Evolutionary conservation across 2,888 invertebrate genomes (phyloP).

Genomic region (Norana najaformis): DNA sequence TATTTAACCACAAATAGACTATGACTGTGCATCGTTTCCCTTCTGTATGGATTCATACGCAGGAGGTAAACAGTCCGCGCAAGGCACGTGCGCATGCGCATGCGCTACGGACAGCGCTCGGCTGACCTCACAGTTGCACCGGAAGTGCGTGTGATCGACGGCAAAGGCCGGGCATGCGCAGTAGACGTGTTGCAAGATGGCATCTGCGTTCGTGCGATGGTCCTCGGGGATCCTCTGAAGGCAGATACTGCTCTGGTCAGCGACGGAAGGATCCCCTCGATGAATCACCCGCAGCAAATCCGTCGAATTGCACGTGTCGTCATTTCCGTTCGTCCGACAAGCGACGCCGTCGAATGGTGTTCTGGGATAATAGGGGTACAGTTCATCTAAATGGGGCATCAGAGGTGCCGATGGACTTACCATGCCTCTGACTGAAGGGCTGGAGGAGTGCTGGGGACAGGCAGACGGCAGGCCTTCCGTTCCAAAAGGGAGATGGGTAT

Average conservation of each 20-base stretch:
- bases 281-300: background rate
- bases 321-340: background rate
- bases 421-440: conserved; percentile 8
- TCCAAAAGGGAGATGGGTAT: background rate
- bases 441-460: background rate
- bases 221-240: conserved; percentile 1
- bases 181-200: background rate
- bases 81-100: background rate
- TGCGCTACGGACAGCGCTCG: conserved; percentile 15
- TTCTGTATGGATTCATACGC: conserved; percentile 10
- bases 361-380: conserved; percentile 5
- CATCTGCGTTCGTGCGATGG: background rate
- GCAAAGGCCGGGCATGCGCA: conserved; percentile 18
- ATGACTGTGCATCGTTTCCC: background rate
- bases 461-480: background rate
- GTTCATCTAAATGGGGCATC: background rate
- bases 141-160: background rate
- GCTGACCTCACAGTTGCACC: conserved; percentile 7
- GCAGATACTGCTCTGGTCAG: background rate
- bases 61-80: conserved; percentile 22
- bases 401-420: background rate
- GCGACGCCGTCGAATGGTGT: conserved; percentile 13
- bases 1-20: background rate
- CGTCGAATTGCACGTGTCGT: conserved; percentile 1
- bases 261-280: background rate